phyloP scores from a whole-genome alignment of 2,113 vertebrate genomes.

The Oreochromis aureus region DNA sequence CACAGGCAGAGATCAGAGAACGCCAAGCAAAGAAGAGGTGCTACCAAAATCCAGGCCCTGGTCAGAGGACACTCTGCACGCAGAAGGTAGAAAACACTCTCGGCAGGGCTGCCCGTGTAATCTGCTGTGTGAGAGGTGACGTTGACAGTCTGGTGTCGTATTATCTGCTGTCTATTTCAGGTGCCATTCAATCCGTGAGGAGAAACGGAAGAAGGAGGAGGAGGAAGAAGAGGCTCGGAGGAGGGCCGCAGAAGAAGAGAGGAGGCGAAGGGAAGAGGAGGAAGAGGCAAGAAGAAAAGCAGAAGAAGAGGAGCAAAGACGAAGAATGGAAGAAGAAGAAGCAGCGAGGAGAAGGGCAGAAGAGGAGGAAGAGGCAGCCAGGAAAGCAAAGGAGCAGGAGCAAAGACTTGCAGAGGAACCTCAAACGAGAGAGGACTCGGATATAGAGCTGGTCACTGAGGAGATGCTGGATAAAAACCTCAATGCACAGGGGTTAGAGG shows the following conservation, averaged over 20 bases:
- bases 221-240: slow-evolving; percentile 7
- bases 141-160: neutral
- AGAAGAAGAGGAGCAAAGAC: slow-evolving; percentile 10
- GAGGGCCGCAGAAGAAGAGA: slow-evolving; percentile 40
- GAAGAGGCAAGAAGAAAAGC: slow-evolving; percentile 25
- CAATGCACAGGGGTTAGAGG: neutral
- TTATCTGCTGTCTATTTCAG: slow-evolving; percentile 24
- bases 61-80: slow-evolving; percentile 84
- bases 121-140: neutral
- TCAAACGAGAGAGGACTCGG: slow-evolving; percentile 62
- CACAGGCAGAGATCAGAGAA: slow-evolving; percentile 65
- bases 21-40: slow-evolving; percentile 40
- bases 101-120: neutral
- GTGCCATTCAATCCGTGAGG: slow-evolving; percentile 62
- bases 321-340: neutral
- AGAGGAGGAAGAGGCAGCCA: slow-evolving; percentile 35
- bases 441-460: slow-evolving; percentile 57
- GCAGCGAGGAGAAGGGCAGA: slow-evolving; percentile 13
- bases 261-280: slow-evolving; percentile 13
- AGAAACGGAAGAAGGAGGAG: slow-evolving; percentile 53
- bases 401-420: neutral
- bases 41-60: slow-evolving; percentile 81
- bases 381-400: slow-evolving; percentile 25
- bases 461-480: slow-evolving; percentile 25
- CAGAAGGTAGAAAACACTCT: slow-evolving; percentile 69